These are phyloP conservation scores for Rhagonycha fulva DNA, from an alignment of 2,888 invertebrate genomes.

Conservation along the genomic window DNA sequence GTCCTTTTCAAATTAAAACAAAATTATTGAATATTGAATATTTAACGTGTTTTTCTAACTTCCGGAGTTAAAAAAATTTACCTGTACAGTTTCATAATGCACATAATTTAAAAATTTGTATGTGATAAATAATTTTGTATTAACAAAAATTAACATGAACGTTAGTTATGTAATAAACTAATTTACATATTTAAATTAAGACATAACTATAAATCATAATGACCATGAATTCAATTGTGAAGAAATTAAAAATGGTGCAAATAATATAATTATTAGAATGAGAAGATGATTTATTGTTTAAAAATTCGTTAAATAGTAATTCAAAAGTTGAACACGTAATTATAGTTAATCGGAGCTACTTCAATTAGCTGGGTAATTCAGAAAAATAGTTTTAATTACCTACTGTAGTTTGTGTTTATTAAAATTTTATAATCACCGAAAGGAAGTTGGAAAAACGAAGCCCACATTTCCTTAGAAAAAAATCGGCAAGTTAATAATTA, in stretches of 20 bases:
- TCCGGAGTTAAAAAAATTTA: not conserved
- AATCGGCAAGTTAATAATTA: not conserved
- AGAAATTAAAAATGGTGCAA: not conserved
- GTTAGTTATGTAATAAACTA: not conserved
- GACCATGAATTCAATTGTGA: slow-evolving; percentile 1
- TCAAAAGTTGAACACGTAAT: not conserved
- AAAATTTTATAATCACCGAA: not conserved
- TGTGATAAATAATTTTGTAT: not conserved
- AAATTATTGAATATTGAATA: not conserved
- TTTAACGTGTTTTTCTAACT: not conserved
- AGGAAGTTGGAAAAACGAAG: not conserved
- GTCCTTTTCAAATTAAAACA: not conserved
- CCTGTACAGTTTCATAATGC: not conserved
- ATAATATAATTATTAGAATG: not conserved
- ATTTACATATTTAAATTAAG: slow-evolving; percentile 4
- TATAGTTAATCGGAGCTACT: not conserved
- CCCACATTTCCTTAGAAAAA: not conserved
- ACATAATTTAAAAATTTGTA: not conserved
- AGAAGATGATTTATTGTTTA: not conserved
- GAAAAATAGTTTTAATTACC: not conserved
- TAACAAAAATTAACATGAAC: not conserved
- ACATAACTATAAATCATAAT: slow-evolving; percentile 1
- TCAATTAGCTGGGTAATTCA: not conserved
- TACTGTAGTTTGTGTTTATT: not conserved
- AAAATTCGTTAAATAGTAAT: not conserved